Percentiles rank a stretch among this genome's conserved stretches.
Evolutionary conservation across 2,113 vertebrate genomes (phyloP).

Genomic region (Sardina pilchardus): DNA sequence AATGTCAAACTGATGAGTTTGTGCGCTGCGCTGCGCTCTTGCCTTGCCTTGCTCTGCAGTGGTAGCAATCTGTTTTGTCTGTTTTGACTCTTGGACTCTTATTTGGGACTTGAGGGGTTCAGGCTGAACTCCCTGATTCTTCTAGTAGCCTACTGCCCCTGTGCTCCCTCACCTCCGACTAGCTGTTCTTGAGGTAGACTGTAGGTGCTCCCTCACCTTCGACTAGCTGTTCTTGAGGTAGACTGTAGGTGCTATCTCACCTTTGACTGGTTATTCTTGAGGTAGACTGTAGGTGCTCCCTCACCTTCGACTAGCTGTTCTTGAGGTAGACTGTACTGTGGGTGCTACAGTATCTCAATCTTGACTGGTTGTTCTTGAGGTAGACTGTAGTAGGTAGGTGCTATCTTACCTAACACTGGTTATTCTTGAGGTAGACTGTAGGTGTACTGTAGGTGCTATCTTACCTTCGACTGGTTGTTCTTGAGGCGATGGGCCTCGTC

Average conservation of each 20-base stretch:
- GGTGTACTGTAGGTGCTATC: neutral
- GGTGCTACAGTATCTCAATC: conserved; percentile 74
- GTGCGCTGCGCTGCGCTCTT: too few relatives aligned
- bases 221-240: conserved; percentile 94
- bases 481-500: conserved; percentile 97
- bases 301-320: conserved; percentile 97
- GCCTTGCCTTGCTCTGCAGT: too few relatives aligned
- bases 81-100: too few relatives aligned
- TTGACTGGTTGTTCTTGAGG: conserved; percentile 97
- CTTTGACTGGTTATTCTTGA: conserved; percentile 98
- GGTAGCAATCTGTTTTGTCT: too few relatives aligned
- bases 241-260: conserved; percentile 58
- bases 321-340: conserved; percentile 69
- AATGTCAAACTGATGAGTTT: too few relatives aligned
- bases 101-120: too few relatives aligned
- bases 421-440: conserved; percentile 73
- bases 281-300: conserved; percentile 30
- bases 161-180: conserved; percentile 83
- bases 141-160: neutral
- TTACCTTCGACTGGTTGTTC: conserved; percentile 97
- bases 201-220: conserved; percentile 74
- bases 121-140: neutral
- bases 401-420: conserved; percentile 88
- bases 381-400: neutral
- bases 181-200: conserved; percentile 87